A percentile compares a stretch with the other conserved stretches of the same genome.
Evolutionary conservation across 2,797 vertebrate species (phyloP).

Genomic region (Prunella strophiata): DNA sequence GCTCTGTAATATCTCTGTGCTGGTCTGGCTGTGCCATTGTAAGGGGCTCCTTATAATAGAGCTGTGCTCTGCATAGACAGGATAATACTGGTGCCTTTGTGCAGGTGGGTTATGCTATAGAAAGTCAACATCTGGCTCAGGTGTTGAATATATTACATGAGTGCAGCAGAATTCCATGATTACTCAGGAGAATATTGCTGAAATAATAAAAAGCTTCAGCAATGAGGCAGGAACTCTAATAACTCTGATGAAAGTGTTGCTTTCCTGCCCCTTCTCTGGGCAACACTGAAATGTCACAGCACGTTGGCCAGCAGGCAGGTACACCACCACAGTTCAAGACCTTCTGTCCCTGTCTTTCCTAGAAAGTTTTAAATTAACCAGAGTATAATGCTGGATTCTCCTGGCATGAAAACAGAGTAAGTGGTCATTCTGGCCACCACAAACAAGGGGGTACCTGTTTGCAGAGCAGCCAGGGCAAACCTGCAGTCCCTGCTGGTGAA

Average conservation of each 20-base stretch:
- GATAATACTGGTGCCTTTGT: neutral
- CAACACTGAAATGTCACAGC: neutral
- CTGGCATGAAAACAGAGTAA: neutral
- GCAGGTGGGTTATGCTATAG: neutral
- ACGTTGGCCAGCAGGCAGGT: neutral
- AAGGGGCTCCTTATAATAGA: neutral
- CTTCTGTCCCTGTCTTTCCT: neutral
- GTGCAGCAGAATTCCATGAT: neutral
- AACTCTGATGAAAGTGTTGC: neutral
- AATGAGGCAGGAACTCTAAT: neutral
- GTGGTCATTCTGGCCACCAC: neutral
- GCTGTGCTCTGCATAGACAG: neutral
- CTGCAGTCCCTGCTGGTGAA: slow-evolving; percentile 12
- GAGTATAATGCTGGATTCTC: neutral
- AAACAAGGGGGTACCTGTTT: neutral
- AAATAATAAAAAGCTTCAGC: neutral
- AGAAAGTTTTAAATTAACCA: neutral
- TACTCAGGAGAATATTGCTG: neutral
- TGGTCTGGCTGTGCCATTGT: neutral
- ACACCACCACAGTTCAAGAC: neutral
- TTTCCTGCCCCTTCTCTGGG: neutral
- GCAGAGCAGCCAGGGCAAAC: neutral
- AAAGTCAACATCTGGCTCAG: neutral
- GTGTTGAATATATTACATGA: neutral
- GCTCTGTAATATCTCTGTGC: neutral